These are phyloP conservation scores for Rhinogobius similis DNA, from an alignment of 2,113 vertebrate species.

Conservation along the genomic window DNA sequence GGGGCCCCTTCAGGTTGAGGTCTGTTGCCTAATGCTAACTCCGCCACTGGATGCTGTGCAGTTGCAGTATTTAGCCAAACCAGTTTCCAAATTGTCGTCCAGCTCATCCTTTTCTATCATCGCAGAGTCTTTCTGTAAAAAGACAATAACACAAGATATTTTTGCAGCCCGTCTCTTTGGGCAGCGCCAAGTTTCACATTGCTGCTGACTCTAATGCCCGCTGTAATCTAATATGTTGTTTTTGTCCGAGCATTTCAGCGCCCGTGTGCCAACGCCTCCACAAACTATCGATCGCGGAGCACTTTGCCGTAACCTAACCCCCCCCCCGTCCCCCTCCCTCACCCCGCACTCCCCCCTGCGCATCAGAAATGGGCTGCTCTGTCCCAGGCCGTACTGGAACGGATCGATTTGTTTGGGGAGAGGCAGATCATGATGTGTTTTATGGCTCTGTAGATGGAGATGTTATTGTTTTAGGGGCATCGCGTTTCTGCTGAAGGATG, in stretches of 20 bases:
- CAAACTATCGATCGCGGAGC: constrained; percentile 69
- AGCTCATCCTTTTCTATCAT: background rate
- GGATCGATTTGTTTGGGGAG: constrained; percentile 60
- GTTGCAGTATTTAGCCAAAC: too few species aligned
- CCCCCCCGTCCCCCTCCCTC: constrained; percentile 41
- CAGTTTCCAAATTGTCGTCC: too few species aligned
- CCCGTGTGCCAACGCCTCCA: constrained; percentile 49
- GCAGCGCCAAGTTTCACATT: constrained; percentile 15
- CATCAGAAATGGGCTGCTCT: constrained; percentile 55
- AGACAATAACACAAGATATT: background rate
- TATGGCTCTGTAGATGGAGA: constrained; percentile 61
- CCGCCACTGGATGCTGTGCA: too few species aligned
- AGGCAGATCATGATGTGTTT: constrained; percentile 72
- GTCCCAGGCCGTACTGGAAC: constrained; percentile 62
- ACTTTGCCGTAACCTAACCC: constrained; percentile 75
- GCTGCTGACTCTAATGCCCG: constrained; percentile 26
- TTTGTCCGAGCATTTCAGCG: constrained; percentile 34
- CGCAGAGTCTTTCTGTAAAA: background rate
- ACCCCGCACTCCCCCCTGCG: constrained; percentile 31
- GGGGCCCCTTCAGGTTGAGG: too few species aligned
- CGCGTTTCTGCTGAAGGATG: constrained; percentile 69
- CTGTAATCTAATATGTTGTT: constrained; percentile 61
- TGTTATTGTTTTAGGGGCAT: constrained; percentile 73
- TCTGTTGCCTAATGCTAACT: too few species aligned
- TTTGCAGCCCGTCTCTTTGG: background rate